A percentile compares a stretch with the other conserved stretches of the same genome.
Evolutionary conservation across 64 coral and sea anemone genomes (phyloP).

Genomic region (Stichodactyla mertensii): DNA sequence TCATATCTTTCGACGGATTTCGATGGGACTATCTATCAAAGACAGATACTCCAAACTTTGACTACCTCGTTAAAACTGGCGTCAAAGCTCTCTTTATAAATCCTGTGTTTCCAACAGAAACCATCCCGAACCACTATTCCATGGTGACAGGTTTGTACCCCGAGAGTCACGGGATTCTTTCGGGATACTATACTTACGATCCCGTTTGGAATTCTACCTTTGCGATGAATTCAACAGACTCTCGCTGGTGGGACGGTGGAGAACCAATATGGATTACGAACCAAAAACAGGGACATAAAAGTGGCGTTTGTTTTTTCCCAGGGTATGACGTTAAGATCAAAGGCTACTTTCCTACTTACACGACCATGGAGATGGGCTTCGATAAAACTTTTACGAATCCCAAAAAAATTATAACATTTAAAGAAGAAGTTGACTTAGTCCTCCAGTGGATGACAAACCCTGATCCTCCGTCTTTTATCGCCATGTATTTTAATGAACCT

Average conservation of each 20-base stretch:
- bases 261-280: conserved; percentile 87
- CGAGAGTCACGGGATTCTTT: conserved; percentile 77
- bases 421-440: conserved; percentile 52
- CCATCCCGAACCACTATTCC: conserved; percentile 70
- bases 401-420: conserved; percentile 54
- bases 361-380: conserved; percentile 22
- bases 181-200: conserved; percentile 50
- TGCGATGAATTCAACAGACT: conserved; percentile 39
- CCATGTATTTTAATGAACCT: conserved; percentile 67
- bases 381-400: conserved; percentile 45
- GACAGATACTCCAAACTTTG: conserved; percentile 55
- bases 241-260: conserved; percentile 62
- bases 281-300: conserved; percentile 72
- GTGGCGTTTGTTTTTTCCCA: conserved; percentile 67
- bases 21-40: conserved; percentile 70
- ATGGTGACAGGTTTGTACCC: conserved; percentile 76
- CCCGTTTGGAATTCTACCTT: conserved; percentile 38
- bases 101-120: conserved; percentile 62
- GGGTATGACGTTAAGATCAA: conserved; percentile 63
- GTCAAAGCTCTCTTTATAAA: conserved; percentile 61
- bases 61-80: conserved; percentile 45
- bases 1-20: conserved; percentile 63
- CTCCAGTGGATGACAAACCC: conserved; percentile 36
- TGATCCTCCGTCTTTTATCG: conserved; percentile 64
- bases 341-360: conserved; percentile 43